Evolutionary conservation across 1,140 invertebrate species (phyloP), one percentile per base, ranked within the genome.

Genomic region (Drosophila bocqueti): DNA sequence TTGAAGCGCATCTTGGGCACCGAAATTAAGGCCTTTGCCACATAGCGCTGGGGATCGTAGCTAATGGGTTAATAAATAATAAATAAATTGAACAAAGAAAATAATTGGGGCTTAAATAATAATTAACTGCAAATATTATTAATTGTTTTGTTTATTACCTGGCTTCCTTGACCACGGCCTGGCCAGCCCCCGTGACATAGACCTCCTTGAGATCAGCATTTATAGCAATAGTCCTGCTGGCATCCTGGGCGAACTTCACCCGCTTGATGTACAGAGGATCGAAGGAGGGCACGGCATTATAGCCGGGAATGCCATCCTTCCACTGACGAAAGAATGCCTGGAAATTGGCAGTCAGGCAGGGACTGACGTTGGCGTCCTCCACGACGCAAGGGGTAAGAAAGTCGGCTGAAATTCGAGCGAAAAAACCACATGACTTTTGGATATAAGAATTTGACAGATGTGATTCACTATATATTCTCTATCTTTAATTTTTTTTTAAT

Each of bases 1-100:
- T 95, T 95, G 38, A 96, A 95, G 75, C 94, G 93, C 66, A 96
- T 89, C 84, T 94, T 94, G n/a, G 95, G 95, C 1, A 95, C 84
- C 34, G 85, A 82, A 13, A 95, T 82, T 82, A 85, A 3, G 16
- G 50, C 67, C 49, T 47, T 74, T 8, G 68, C 65, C 34, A 77
- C 43, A 54, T 85, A 52, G 3, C 58, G 46, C 0, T 64, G 8
- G n/a, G 64, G 46, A 63, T 83, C 78, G 43, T 67, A 89, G 10
- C 85, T 89, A 18, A 43, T 31, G 3, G 2, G 13, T 16, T 8
- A n/a, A 47, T 13, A 13, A 42, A 40, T 58, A 34, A 26, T 16
- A 36, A 34, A n/a, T 31, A 43, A 15, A 16, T 31, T 21, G 4
- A 54, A 21, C 3, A 13, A 3, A 18, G 3, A 50, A 50, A 9